A percentile compares a stretch with the other conserved stretches of the same genome.
Conservation (phyloP, 2,888 invertebrate genomes). For the Pterostichus niger region DNA sequence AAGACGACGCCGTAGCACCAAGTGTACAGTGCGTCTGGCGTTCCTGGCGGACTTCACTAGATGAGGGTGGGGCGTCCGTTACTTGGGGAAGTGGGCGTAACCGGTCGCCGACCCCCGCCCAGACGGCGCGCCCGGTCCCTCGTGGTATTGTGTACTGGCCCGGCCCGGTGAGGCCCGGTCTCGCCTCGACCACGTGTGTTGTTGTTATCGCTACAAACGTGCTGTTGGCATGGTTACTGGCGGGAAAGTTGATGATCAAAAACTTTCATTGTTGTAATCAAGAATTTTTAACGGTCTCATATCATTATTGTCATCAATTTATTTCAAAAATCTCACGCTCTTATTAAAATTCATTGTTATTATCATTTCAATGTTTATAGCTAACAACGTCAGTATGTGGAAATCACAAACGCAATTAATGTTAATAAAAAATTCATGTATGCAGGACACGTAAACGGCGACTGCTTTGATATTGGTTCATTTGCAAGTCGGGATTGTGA, state of each 20-base stretch:
- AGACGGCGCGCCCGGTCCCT: constrained; percentile 65
- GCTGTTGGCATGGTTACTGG: constrained; percentile 12
- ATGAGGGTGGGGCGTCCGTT: constrained; percentile 64
- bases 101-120: constrained; percentile 68
- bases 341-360: no score
- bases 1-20: constrained; percentile 7
- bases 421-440: constrained; percentile 12
- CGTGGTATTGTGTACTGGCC: constrained; percentile 29
- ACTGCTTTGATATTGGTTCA: constrained; percentile 2
- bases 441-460: constrained; percentile 5
- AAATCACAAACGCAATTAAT: not conserved
- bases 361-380: not conserved
- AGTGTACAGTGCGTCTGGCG: constrained; percentile 51
- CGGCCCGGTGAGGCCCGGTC: constrained; percentile 27
- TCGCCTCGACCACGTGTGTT: constrained; percentile 25
- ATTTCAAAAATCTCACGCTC: no score
- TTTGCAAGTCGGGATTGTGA: not conserved
- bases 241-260: constrained; percentile 5
- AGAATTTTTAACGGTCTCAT: no score
- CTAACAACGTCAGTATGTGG: not conserved
- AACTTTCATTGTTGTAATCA: constrained; percentile 7
- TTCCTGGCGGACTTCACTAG: constrained; percentile 25
- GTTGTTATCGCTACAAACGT: no score
- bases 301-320: no score
- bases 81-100: constrained; percentile 67